Conservation (phyloP, 1,140 invertebrate species). For the Drosophila erecta region DNA sequence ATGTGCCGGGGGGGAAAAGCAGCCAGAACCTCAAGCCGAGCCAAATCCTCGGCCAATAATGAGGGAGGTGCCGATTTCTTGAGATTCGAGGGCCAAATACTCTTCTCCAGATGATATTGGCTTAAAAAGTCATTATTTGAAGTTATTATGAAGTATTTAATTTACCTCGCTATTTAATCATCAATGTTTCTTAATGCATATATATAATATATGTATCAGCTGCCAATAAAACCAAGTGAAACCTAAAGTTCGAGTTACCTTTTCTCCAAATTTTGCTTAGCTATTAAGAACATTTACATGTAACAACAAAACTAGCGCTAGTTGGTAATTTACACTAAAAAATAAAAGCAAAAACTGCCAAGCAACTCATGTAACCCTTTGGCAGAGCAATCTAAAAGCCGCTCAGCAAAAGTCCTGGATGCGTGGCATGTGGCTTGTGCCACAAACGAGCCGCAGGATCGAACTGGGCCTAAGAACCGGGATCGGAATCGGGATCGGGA, state of each 20-base stretch:
- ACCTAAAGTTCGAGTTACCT: too few relatives aligned
- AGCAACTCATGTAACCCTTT: neutral
- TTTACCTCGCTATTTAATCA: neutral
- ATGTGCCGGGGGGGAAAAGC: slow-evolving; percentile 50
- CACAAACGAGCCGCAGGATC: slow-evolving; percentile 66
- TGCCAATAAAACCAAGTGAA: too few relatives aligned
- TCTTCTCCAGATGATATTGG: neutral
- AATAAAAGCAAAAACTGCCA: too few relatives aligned
- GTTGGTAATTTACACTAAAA: too few relatives aligned
- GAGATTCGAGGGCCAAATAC: neutral
- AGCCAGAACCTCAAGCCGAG: slow-evolving; percentile 27
- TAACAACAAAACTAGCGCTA: too few relatives aligned
- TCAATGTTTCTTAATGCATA: neutral
- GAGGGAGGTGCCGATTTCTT: too few relatives aligned
- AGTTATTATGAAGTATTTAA: too few relatives aligned
- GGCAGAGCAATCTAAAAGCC: slow-evolving; percentile 8
- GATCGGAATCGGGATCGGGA: slow-evolving; percentile 36
- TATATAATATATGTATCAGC: too few relatives aligned
- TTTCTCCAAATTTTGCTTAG: too few relatives aligned
- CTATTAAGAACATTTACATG: too few relatives aligned
- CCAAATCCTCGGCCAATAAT: slow-evolving; percentile 23
- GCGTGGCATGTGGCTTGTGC: slow-evolving; percentile 69
- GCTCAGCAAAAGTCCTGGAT: slow-evolving; percentile 20
- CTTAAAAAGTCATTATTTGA: too few relatives aligned
- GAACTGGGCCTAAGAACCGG: slow-evolving; percentile 23